Evolutionary conservation across 2,888 invertebrate genomes (phyloP).

Genomic region (Meteorus cinctellus): DNA sequence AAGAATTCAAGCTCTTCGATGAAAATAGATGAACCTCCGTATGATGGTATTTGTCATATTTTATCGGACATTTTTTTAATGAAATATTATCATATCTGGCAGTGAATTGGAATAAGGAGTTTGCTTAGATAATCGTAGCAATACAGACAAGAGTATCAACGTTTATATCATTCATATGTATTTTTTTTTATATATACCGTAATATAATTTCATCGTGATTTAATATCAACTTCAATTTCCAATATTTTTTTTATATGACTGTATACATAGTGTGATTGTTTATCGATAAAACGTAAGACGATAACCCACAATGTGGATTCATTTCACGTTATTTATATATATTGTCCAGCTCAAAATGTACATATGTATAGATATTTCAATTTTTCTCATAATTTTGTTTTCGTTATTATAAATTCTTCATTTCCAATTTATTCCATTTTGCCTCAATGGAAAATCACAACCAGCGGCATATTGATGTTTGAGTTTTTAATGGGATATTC

Average conservation of each 20-base stretch:
- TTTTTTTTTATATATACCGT: not conserved
- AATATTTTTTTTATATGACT: slow-evolving; percentile 13
- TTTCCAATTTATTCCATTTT: not conserved
- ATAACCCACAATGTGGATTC: slow-evolving; percentile 15
- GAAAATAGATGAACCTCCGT: too few species aligned
- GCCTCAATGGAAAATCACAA: slow-evolving; percentile 5
- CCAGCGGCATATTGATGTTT: slow-evolving; percentile 3
- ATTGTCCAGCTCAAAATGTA: slow-evolving; percentile 24
- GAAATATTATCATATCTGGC: too few species aligned
- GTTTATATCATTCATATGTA: slow-evolving; percentile 3
- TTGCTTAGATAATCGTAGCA: slow-evolving; percentile 6
- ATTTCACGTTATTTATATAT: slow-evolving; percentile 42
- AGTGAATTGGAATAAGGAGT: too few species aligned
- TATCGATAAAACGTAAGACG: slow-evolving; percentile 10
- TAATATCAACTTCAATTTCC: not conserved
- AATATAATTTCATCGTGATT: slow-evolving; percentile 1
- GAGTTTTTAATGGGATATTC: not conserved
- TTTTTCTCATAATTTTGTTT: not conserved
- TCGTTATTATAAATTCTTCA: not conserved
- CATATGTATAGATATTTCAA: not conserved
- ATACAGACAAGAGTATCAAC: not conserved
- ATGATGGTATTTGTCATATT: too few species aligned
- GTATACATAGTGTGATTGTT: slow-evolving; percentile 1
- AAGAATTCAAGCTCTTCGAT: too few species aligned
- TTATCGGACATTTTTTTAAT: too few species aligned